Percentiles rank a stretch among this genome's conserved stretches.
Evolutionary conservation across 1,140 invertebrate genomes (phyloP).

Genomic region (Wasmannia auropunctata): DNA sequence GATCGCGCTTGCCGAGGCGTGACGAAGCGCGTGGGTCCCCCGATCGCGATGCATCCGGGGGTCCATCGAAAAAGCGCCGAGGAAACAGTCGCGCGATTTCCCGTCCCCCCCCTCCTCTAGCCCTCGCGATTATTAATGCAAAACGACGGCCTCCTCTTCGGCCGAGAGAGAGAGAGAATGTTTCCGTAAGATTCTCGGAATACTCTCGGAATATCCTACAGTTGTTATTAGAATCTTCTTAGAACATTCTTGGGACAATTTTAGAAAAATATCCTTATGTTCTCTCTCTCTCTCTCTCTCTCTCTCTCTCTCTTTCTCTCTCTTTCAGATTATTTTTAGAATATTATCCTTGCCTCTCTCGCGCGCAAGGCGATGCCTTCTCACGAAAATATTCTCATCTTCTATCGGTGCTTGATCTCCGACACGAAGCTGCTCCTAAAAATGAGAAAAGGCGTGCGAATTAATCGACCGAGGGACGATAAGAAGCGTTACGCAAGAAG

Average conservation of each 20-base stretch:
- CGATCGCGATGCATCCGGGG: constrained; percentile 14
- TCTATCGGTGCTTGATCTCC: not conserved
- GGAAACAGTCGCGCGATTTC: not conserved
- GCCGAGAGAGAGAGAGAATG: not conserved
- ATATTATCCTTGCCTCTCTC: not conserved
- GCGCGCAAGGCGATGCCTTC: too few species aligned
- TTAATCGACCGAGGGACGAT: not conserved
- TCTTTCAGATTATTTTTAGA: not conserved
- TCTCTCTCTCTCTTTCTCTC: not conserved
- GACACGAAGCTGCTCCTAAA: not conserved
- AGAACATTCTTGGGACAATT: not conserved
- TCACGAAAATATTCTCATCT: not conserved
- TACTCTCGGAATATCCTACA: constrained; percentile 18
- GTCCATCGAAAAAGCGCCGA: not conserved
- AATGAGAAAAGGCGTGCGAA: constrained; percentile 1
- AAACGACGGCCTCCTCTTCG: not conserved
- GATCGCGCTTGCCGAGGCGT: constrained; percentile 39
- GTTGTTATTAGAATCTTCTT: constrained; percentile 10
- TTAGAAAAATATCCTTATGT: not conserved
- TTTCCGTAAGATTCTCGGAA: not conserved
- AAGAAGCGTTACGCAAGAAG: not conserved
- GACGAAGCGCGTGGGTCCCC: constrained; percentile 40
- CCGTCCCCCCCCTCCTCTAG: too few species aligned
- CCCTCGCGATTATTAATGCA: not conserved
- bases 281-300: not conserved